A percentile compares a stretch with the other conserved stretches of the same genome.
Conservation (phyloP, 2,113 vertebrate species). For the Chauna torquata region DNA sequence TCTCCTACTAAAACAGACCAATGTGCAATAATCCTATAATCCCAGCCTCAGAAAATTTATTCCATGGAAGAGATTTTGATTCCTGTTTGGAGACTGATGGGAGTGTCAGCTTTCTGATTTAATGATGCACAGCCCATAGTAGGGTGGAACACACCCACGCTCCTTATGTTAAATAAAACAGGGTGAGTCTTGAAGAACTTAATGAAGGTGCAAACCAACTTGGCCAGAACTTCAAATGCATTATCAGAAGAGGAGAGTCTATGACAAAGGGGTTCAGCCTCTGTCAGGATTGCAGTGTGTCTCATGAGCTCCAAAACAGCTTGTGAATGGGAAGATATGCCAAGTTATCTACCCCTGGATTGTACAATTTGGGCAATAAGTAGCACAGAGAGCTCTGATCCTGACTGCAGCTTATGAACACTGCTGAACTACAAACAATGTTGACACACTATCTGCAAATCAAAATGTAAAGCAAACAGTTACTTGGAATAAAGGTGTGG, state of each 20-base stretch:
- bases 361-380: neutral
- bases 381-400: neutral
- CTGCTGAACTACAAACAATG: neutral
- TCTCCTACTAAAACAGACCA: neutral
- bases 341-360: neutral
- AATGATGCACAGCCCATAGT: neutral
- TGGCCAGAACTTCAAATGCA: constrained; percentile 20
- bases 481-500: constrained; percentile 29
- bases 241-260: neutral
- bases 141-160: neutral
- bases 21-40: neutral
- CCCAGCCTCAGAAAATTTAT: neutral
- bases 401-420: neutral
- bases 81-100: neutral
- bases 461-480: constrained; percentile 20
- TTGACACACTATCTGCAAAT: constrained; percentile 23
- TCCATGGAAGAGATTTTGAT: neutral
- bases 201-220: neutral
- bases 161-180: neutral
- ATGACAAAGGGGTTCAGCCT: neutral
- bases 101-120: neutral
- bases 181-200: constrained; percentile 11
- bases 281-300: neutral
- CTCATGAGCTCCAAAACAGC: neutral
- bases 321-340: neutral